A percentile compares a stretch with the other conserved stretches of the same genome.
phyloP scores from a whole-genome alignment of 2,888 invertebrate species.

The Nipponacmea schrenckii region DNA sequence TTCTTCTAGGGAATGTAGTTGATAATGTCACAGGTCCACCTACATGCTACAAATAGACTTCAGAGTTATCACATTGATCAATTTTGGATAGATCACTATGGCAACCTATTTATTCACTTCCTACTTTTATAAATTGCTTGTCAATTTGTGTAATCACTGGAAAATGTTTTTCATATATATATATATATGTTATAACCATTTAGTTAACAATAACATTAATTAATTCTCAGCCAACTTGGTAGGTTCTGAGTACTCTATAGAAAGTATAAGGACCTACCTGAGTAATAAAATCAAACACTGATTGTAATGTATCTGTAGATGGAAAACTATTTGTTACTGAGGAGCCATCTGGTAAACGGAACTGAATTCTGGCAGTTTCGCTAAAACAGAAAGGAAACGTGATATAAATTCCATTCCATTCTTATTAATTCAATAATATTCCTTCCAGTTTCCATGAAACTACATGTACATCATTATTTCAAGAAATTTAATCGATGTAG shows the following conservation, averaged over 20 bases:
- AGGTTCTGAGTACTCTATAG: no score
- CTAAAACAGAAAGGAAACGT: conserved; percentile 46
- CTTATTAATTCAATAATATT: no score
- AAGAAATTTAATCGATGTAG: no score
- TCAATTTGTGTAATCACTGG: no score
- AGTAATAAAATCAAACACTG: conserved; percentile 66
- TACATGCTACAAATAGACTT: conserved; percentile 22
- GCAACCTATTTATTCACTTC: background rate
- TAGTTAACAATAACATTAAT: no score
- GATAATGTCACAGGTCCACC: conserved; percentile 75
- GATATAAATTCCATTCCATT: no score
- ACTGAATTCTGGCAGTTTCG: conserved; percentile 81
- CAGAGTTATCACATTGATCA: no score
- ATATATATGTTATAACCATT: no score
- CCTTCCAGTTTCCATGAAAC: no score
- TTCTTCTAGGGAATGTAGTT: conserved; percentile 81
- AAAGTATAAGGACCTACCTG: conserved; percentile 34
- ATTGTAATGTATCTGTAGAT: conserved; percentile 75
- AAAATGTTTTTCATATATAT: no score
- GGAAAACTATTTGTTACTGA: conserved; percentile 80
- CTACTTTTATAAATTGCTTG: background rate
- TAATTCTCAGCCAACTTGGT: no score
- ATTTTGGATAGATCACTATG: background rate
- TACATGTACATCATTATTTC: no score
- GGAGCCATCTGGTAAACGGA: conserved; percentile 85